Evolutionary conservation across 2,888 invertebrate species (phyloP).

Genomic region (Vandiemenella viatica): DNA sequence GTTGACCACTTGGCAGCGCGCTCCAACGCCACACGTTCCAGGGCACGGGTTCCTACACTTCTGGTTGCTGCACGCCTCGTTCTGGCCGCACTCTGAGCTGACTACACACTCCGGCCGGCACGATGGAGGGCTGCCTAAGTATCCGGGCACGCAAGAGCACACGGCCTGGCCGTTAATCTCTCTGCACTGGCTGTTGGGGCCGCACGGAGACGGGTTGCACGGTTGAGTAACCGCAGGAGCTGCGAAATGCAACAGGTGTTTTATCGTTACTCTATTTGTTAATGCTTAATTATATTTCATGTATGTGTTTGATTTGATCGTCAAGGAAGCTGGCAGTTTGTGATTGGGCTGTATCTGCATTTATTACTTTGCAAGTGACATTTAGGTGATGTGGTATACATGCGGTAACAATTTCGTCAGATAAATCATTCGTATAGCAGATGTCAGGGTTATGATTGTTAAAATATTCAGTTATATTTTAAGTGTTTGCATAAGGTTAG

Average conservation of each 20-base stretch:
- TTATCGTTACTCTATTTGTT: too few species aligned
- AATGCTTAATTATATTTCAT: too few species aligned
- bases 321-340: too few species aligned
- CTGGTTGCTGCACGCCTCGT: slow-evolving; percentile 48
- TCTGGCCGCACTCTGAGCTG: slow-evolving; percentile 51
- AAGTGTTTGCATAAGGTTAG: too few species aligned
- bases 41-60: slow-evolving; percentile 59
- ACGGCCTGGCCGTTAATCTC: slow-evolving; percentile 53
- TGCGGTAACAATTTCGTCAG: too few species aligned
- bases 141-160: slow-evolving; percentile 52
- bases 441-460: too few species aligned
- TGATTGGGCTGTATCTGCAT: too few species aligned
- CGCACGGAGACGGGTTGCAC: slow-evolving; percentile 54
- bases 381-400: too few species aligned
- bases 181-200: slow-evolving; percentile 65
- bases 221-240: slow-evolving; percentile 39
- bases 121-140: slow-evolving; percentile 48
- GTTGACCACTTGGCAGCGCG: slow-evolving; percentile 54
- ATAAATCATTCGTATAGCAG: too few species aligned
- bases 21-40: slow-evolving; percentile 55
- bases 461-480: too few species aligned
- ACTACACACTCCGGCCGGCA: slow-evolving; percentile 59
- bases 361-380: too few species aligned
- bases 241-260: slow-evolving; percentile 15
- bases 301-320: too few species aligned